Conservation (phyloP, 2,797 vertebrate species). For the Siniperca scherzeri region DNA sequence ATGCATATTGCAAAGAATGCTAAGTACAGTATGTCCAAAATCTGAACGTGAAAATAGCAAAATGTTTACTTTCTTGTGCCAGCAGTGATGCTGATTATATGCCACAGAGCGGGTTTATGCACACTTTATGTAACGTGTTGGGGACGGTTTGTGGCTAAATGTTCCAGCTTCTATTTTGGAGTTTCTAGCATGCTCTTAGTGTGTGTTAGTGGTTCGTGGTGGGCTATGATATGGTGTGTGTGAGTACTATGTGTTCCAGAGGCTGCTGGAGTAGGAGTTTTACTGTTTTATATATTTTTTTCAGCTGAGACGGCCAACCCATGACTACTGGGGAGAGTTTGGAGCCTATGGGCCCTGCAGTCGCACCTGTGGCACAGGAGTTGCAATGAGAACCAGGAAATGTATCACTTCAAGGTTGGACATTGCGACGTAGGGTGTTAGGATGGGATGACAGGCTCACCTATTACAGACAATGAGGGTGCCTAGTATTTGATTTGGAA, state of each 20-base stretch:
- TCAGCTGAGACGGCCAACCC: conserved; percentile 65
- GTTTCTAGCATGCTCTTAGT: conserved; percentile 35
- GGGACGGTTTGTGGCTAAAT: conserved; percentile 53
- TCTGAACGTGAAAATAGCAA: neutral
- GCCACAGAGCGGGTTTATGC: conserved; percentile 15
- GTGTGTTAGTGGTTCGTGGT: conserved; percentile 49
- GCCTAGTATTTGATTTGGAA: neutral
- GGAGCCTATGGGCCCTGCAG: conserved; percentile 91
- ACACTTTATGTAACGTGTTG: conserved; percentile 34
- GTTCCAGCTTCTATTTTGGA: conserved; percentile 60
- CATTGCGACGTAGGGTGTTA: too few species aligned
- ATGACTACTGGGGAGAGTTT: conserved; percentile 90
- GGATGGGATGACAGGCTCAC: neutral
- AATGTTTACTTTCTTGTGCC: neutral
- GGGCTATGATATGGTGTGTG: conserved; percentile 25
- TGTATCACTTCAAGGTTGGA: conserved; percentile 91
- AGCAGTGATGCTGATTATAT: conserved; percentile 7
- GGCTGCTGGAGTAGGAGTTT: neutral
- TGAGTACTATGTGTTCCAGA: conserved; percentile 45
- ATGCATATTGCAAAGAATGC: neutral
- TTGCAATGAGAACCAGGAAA: conserved; percentile 87
- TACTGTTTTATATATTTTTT: conserved; percentile 24
- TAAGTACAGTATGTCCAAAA: conserved; percentile 36
- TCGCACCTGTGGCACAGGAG: conserved; percentile 91
- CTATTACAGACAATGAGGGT: neutral